Percentiles rank a stretch among this genome's conserved stretches.
Evolutionary conservation across 2,113 vertebrate genomes (phyloP).

Genomic region (Heterotis niloticus): DNA sequence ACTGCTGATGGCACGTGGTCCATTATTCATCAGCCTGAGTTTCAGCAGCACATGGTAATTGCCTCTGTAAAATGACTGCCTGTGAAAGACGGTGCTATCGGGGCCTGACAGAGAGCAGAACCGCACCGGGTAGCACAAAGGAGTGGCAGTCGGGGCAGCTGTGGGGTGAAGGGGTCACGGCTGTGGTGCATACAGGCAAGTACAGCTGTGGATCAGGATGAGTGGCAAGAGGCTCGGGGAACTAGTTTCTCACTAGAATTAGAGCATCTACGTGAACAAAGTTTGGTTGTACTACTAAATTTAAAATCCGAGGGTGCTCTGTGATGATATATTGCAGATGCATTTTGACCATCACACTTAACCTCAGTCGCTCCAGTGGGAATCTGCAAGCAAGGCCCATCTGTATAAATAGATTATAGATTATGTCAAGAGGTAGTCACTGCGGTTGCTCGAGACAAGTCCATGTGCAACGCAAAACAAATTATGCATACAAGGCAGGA

Average conservation of each 20-base stretch:
- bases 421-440: not conserved
- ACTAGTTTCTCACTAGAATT: not conserved
- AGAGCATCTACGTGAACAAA: not conserved
- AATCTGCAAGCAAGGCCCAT: not conserved
- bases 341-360: not conserved
- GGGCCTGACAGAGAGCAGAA: not conserved
- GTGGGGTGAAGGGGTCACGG: not conserved
- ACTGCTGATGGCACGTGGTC: not conserved
- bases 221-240: not conserved
- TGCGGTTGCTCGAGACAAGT: not conserved
- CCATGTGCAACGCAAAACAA: not conserved
- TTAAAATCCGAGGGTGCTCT: not conserved
- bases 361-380: not conserved
- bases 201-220: not conserved
- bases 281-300: too few species aligned
- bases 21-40: conserved; percentile 4
- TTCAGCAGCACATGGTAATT: not conserved
- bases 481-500: not conserved
- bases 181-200: not conserved
- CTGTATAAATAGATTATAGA: conserved; percentile 5
- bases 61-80: not conserved
- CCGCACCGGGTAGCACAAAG: too few species aligned
- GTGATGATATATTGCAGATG: not conserved
- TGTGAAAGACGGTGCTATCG: not conserved
- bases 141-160: not conserved